Percentiles rank a stretch among this genome's conserved stretches.
phyloP scores from a whole-genome alignment of 2,113 vertebrate genomes.

The Picathartes gymnocephalus region DNA sequence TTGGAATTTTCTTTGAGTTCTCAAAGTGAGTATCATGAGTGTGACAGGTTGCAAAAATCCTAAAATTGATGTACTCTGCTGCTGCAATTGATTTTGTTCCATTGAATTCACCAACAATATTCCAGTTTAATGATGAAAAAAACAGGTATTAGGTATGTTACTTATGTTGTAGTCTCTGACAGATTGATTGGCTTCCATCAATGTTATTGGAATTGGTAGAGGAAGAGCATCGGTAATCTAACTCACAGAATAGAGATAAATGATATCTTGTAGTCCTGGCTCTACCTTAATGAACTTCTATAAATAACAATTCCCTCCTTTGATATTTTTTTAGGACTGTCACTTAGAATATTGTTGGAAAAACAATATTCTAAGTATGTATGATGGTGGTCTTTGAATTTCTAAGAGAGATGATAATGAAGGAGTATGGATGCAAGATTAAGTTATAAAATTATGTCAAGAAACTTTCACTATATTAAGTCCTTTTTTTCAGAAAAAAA shows the following conservation, averaged over 20 bases:
- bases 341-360: not conserved
- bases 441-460: not conserved
- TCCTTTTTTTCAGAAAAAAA: not conserved
- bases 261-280: not conserved
- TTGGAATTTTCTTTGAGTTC: not conserved
- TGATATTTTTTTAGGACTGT: not conserved
- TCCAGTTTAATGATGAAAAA: not conserved
- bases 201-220: not conserved
- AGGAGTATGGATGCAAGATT: not conserved
- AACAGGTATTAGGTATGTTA: fast-evolving
- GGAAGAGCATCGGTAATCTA: not conserved
- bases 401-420: not conserved
- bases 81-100: not conserved
- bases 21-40: not conserved
- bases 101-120: not conserved
- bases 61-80: not conserved
- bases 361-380: not conserved
- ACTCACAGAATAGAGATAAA: not conserved
- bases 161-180: not conserved
- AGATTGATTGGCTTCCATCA: not conserved
- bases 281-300: not conserved
- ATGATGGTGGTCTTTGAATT: not conserved
- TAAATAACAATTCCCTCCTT: not conserved
- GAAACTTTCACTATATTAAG: not conserved
- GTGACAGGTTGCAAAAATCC: not conserved